Base-by-base conservation (phyloP, 2,888 invertebrate species). In the Thecocarcelia acutangulata region DNA sequence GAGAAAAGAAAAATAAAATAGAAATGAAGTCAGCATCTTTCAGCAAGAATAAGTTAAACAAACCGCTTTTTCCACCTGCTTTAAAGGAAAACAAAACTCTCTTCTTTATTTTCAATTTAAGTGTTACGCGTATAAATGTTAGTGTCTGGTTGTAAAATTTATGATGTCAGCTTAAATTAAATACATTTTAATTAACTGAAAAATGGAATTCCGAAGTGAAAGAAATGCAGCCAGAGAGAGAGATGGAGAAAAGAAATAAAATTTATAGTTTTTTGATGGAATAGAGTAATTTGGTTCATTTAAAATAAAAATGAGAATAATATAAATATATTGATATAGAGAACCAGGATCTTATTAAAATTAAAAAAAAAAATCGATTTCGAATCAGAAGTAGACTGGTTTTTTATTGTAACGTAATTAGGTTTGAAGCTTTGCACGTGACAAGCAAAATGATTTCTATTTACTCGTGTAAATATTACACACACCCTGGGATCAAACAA, bases 111-210 rank as follows among this genome's bases (percentile, higher is more conserved):
- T 52, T 58, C 24, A 64, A 13, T 46, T 50, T 63, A 42, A 15
- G n/a, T 58, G n/a, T 19, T 50, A 13, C 4, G 48, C 40, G 33
- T n/a, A n/a, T n/a, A n/a, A n/a, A n/a, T 13, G 21, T 50, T 50
- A 42, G 50, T 28, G 66, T 58, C 66, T 48, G 42, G 56, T 56
- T 46, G 74, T n/a, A 46, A 37, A 77, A 84, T 84, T 83, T 84
- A 84, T 80, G 82, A 83, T 83, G 83, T 69, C 84, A 83, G 76
- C 80, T 84, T 69, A 74, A 81, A 61, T 72, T 75, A 70, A 84
- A 84, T 83, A 74, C 81, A 81, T 82, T 84, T 84, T 84, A 84
- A 84, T 84, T 84, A 84, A 84, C 84, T 84, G 15, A 68, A 46
- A 80, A 69, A 69, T 75, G 75, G 72, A 63, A 79, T 72, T n/a